phyloP scores from a whole-genome alignment of 2,888 invertebrate genomes.

The Drosophila histrio region DNA sequence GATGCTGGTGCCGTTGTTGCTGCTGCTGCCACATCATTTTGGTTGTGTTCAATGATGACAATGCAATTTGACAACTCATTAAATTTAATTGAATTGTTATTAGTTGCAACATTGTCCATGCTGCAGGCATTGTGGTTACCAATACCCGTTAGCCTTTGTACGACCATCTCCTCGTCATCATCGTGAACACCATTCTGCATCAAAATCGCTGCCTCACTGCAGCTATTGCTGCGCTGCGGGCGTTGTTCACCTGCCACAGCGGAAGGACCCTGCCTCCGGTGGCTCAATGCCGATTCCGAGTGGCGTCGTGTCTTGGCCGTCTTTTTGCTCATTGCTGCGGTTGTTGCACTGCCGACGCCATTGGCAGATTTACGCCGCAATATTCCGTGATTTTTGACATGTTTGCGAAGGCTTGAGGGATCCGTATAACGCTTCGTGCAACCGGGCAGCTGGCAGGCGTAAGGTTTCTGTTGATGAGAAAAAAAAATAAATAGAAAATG shows the following conservation, averaged over 20 bases:
- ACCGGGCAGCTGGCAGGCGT: slow-evolving; percentile 94
- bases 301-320: slow-evolving; percentile 76
- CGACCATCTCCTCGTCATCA: slow-evolving; percentile 1
- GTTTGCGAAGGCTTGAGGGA: slow-evolving; percentile 96
- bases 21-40: slow-evolving; percentile 61
- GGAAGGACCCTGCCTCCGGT: neutral
- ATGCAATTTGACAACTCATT: slow-evolving; percentile 85
- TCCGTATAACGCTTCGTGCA: slow-evolving; percentile 97
- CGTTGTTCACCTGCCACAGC: slow-evolving; percentile 43
- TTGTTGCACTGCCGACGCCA: slow-evolving; percentile 20
- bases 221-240: slow-evolving; percentile 80
- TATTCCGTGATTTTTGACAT: slow-evolving; percentile 92
- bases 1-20: slow-evolving; percentile 18
- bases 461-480: slow-evolving; percentile 90
- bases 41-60: slow-evolving; percentile 83
- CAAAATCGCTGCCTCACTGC: slow-evolving; percentile 66
- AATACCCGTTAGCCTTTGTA: slow-evolving; percentile 13
- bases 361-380: slow-evolving; percentile 82
- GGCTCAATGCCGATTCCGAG: slow-evolving; percentile 80
- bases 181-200: slow-evolving; percentile 13
- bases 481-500: slow-evolving; percentile 14
- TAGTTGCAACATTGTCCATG: slow-evolving; percentile 51
- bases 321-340: slow-evolving; percentile 37
- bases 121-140: slow-evolving; percentile 58
- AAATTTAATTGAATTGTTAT: slow-evolving; percentile 84